Conservation (phyloP, 2,888 invertebrate genomes). For the Dynastes maya region DNA sequence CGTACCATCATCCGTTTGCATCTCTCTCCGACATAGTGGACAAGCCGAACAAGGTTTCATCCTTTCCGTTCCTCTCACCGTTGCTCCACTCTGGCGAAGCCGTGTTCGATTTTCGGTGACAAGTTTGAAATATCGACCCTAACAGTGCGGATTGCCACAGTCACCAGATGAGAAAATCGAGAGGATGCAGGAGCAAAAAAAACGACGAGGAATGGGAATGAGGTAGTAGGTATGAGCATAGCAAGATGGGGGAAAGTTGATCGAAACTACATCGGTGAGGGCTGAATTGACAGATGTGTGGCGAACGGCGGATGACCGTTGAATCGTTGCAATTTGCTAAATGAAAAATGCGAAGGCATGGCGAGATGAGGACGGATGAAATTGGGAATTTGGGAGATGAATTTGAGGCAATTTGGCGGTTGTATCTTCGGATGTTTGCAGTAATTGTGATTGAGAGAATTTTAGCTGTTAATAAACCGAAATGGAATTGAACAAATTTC, state of each 20-base stretch:
- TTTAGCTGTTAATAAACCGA: no score
- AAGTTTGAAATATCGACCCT: slow-evolving; percentile 33
- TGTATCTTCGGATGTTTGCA: no score
- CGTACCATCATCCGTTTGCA: no score
- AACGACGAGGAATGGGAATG: background rate
- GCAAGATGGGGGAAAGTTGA: background rate
- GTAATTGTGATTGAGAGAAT: no score
- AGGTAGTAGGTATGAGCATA: background rate
- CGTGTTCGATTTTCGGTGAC: slow-evolving; percentile 15
- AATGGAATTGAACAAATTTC: no score
- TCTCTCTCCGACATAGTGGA: background rate
- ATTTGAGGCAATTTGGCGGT: no score
- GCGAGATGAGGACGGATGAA: no score
- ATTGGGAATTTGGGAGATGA: no score
- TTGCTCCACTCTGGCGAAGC: background rate
- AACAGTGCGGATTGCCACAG: slow-evolving; percentile 12
- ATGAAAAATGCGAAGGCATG: no score
- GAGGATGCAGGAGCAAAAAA: background rate
- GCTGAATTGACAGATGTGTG: no score
- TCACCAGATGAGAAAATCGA: background rate
- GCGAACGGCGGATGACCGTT: no score
- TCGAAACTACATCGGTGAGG: background rate
- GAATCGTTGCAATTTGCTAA: no score
- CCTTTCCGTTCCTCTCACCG: background rate
- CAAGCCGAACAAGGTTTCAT: background rate